A percentile compares a stretch with the other conserved stretches of the same genome.
Evolutionary conservation across 2,888 invertebrate species (phyloP).

Genomic region (Trisateles emortualis): DNA sequence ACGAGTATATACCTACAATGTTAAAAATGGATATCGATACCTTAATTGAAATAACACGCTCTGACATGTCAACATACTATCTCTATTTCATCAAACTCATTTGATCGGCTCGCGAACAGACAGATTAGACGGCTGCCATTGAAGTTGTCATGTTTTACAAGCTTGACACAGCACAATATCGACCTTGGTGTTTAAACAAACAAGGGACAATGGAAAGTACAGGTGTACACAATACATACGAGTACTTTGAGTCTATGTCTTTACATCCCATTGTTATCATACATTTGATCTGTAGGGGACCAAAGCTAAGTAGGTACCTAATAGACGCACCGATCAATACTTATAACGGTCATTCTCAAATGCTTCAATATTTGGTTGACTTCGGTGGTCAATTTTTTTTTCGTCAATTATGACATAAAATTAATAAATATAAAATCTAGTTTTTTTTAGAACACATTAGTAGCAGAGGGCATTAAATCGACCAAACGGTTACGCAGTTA

Average conservation of each 20-base stretch:
- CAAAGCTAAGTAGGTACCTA: too few relatives aligned
- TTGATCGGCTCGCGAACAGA: constrained; percentile 32
- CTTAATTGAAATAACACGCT: constrained; percentile 14
- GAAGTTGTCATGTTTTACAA: constrained; percentile 35
- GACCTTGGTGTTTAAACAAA: constrained; percentile 48
- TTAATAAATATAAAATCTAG: too few relatives aligned
- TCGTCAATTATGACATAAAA: too few relatives aligned
- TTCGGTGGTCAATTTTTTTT: too few relatives aligned
- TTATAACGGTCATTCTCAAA: too few relatives aligned
- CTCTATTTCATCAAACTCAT: constrained; percentile 20
- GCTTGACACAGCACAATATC: constrained; percentile 18
- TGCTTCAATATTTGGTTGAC: too few relatives aligned
- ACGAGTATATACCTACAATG: not conserved
- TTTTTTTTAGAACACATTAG: too few relatives aligned
- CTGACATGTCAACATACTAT: constrained; percentile 21
- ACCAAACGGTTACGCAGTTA: too few relatives aligned
- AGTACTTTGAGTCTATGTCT: constrained; percentile 41
- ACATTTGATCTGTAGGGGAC: too few relatives aligned
- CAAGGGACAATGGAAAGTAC: constrained; percentile 47
- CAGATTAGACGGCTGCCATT: constrained; percentile 32
- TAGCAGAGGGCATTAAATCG: too few relatives aligned
- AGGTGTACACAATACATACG: too few relatives aligned
- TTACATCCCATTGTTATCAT: constrained; percentile 38
- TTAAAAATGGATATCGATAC: constrained; percentile 7
- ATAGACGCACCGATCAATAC: too few relatives aligned